A percentile compares a stretch with the other conserved stretches of the same genome.
Evolutionary conservation across 2,888 invertebrate species (phyloP).

Genomic region (Periphyllus acericola): DNA sequence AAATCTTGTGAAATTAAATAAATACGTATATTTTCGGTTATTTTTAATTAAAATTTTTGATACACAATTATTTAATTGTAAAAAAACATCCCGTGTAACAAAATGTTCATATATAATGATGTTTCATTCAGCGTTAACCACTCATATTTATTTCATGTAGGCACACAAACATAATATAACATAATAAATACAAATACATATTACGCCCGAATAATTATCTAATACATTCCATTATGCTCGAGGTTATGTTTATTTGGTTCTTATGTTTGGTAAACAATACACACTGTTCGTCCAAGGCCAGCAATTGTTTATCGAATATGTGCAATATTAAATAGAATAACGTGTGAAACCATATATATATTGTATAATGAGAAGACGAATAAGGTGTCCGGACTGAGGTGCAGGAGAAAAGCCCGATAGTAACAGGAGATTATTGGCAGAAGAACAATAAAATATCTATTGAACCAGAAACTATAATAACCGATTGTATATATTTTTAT

Average conservation of each 20-base stretch:
- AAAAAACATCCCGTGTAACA: too few relatives aligned
- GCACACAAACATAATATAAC: not conserved
- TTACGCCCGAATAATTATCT: constrained; percentile 23
- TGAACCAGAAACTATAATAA: not conserved
- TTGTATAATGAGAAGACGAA: not conserved
- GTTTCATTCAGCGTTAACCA: not conserved
- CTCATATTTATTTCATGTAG: not conserved
- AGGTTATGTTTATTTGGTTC: constrained; percentile 13
- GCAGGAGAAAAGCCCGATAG: not conserved
- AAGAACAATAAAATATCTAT: not conserved
- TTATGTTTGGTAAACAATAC: constrained; percentile 30
- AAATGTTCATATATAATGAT: too few relatives aligned
- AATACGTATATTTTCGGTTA: too few relatives aligned
- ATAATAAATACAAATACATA: not conserved
- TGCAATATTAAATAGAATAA: not conserved
- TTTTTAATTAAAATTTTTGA: too few relatives aligned
- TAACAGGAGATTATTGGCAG: not conserved
- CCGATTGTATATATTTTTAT: too few relatives aligned
- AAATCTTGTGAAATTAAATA: too few relatives aligned
- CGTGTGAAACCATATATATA: not conserved
- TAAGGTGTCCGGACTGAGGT: not conserved
- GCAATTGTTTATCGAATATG: constrained; percentile 6
- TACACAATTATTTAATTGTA: too few relatives aligned
- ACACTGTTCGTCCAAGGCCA: constrained; percentile 15
- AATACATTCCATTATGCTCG: not conserved